Evolutionary conservation across 1,140 invertebrate species (phyloP).

Genomic region (Lasioglossum baleicum): DNA sequence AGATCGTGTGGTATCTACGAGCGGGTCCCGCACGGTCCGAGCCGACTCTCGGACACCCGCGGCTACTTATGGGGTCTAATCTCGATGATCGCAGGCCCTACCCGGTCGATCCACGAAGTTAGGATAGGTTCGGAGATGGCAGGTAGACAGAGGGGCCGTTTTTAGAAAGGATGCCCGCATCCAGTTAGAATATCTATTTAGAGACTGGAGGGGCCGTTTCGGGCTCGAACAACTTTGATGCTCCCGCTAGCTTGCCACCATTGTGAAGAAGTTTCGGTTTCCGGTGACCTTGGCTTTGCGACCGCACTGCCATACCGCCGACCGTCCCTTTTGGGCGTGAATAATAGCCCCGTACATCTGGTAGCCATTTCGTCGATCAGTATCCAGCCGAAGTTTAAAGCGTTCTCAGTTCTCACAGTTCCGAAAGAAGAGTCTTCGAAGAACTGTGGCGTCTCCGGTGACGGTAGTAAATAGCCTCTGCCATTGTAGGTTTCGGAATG

Average conservation of each 20-base stretch:
- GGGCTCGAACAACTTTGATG: background rate
- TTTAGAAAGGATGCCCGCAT: background rate
- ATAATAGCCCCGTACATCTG: conserved; percentile 1
- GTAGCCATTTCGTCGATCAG: background rate
- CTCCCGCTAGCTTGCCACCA: background rate
- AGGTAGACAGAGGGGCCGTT: background rate
- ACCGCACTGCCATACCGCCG: background rate
- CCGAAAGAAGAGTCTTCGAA: background rate
- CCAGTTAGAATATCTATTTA: background rate
- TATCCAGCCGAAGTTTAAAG: background rate
- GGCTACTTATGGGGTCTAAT: conserved; percentile 55
- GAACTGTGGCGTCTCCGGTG: background rate
- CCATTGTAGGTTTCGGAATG: too few relatives aligned
- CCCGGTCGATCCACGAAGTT: conserved; percentile 10
- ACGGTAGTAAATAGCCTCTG: too few relatives aligned
- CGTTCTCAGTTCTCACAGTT: background rate
- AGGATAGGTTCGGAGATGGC: conserved; percentile 10
- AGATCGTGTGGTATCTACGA: conserved; percentile 14
- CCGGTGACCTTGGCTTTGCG: conserved; percentile 15
- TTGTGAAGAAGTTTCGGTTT: conserved; percentile 17
- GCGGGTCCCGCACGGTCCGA: background rate
- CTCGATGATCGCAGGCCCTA: conserved; percentile 53
- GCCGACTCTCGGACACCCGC: conserved; percentile 58
- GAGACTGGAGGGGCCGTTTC: background rate
- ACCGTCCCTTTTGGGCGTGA: background rate